Evolutionary conservation across 2,113 vertebrate genomes (phyloP), one percentile per base, ranked within the genome.

Genomic region (Datnioides undecimradiatus): DNA sequence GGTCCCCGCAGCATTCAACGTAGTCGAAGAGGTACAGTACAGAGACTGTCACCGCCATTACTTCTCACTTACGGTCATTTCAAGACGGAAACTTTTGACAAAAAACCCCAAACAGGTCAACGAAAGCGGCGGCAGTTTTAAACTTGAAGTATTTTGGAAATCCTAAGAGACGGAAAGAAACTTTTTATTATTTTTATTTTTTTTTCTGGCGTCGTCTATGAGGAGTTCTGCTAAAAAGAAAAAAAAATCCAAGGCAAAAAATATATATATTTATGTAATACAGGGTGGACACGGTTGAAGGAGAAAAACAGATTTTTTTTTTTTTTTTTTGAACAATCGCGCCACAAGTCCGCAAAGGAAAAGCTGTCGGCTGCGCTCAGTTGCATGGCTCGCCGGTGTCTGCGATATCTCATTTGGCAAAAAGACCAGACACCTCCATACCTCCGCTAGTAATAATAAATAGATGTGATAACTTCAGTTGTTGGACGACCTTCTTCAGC

Each of bases 1-100:
- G 83, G 93, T 94, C 93, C 95, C 95, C 93, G 94, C 95, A 94
- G 95, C 95, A 94, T 93, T 92, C 84, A 86, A 90, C 84, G 85
- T 79, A 78, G 88, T 88, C 86, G 93, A 83, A 87, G 92, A 92
- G 86, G 82, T 76, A 62, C 88, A 79, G 82, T 79, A 90, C 65
- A 73, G 71, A 87, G 90, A 91, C 90, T 90, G 92, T 93, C 93
- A 93, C 91, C 81, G 76, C 84, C 86, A 81, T 80, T 74, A 89
- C 88, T 89, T 80, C 90, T 88, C 86, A 90, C 87, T 90, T 83
- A 89, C 86, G 89, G 83, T 90, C 73, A 83, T 87, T 84, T 90
- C 87, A 38, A 79, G 84, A 89, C 82, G 90, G 91, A 89, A 89
- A 90, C 85, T 85, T 90, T 75, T 59, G 57, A n/a, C 64, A n/a